phyloP scores from a whole-genome alignment of 2,113 vertebrate species.

The Chlorocebus sabaeus region DNA sequence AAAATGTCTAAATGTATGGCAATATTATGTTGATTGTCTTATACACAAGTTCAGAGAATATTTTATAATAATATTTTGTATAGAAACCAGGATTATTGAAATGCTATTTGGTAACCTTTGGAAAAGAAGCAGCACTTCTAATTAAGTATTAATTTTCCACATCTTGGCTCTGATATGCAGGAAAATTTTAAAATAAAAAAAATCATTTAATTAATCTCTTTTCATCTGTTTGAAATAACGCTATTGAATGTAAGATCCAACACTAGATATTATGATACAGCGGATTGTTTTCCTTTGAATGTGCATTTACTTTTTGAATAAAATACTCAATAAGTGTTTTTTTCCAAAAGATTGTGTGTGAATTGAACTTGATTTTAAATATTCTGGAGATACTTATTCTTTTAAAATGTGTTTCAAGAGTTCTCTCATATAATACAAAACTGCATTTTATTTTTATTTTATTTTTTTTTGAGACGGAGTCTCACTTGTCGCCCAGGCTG shows the following conservation, averaged over 20 bases:
- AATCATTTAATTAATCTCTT: neutral
- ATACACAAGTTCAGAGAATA: neutral
- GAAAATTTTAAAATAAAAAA: conserved; percentile 35
- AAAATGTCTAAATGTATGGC: neutral
- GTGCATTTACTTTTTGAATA: conserved; percentile 26
- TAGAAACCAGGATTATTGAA: neutral
- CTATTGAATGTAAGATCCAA: neutral
- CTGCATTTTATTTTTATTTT: neutral
- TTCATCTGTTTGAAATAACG: neutral
- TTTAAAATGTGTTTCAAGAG: neutral
- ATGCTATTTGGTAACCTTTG: neutral
- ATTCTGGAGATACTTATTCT: neutral
- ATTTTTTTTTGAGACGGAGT: too few species aligned
- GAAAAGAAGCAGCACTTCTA: neutral
- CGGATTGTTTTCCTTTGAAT: neutral
- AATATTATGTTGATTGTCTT: neutral
- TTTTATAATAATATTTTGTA: conserved; percentile 4
- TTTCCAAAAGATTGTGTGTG: neutral
- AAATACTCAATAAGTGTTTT: conserved; percentile 22
- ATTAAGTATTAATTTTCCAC: conserved; percentile 6
- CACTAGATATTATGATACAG: neutral
- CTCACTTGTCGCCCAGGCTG: too few species aligned
- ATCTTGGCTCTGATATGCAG: neutral
- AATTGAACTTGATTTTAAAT: neutral
- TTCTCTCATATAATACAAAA: neutral